phyloP scores from a whole-genome alignment of 2,113 vertebrate species.

The Ardeotis arabs region DNA sequence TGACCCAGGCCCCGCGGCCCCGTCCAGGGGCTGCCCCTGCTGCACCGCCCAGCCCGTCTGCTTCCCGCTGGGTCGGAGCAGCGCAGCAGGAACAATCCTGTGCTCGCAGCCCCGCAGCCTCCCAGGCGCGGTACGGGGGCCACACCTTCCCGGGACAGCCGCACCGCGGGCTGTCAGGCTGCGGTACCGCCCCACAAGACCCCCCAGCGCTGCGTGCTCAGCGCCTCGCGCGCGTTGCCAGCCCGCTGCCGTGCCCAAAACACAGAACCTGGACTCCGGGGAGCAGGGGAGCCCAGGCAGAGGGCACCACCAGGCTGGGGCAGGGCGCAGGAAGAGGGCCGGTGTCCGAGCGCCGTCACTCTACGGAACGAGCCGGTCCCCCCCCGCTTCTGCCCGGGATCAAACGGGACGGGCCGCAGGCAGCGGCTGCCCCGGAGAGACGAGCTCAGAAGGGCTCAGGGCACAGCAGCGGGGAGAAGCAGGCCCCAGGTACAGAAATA shows the following conservation, averaged over 20 bases:
- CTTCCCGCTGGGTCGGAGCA: slow-evolving; percentile 70
- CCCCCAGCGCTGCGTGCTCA: slow-evolving; percentile 67
- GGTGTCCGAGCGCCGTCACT: background rate
- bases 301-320: background rate
- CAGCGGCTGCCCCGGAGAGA: too few species aligned
- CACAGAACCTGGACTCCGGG: background rate
- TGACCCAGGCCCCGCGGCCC: too few species aligned
- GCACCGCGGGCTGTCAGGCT: background rate
- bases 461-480: background rate
- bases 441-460: background rate
- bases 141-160: slow-evolving; percentile 70
- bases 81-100: too few species aligned
- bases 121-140: slow-evolving; percentile 59
- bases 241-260: slow-evolving; percentile 25
- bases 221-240: slow-evolving; percentile 72
- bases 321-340: background rate
- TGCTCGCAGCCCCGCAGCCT: background rate
- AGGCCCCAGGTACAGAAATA: slow-evolving; percentile 41
- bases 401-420: accelerated
- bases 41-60: background rate
- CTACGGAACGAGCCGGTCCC: background rate
- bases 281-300: too few species aligned
- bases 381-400: background rate
- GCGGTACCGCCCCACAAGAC: slow-evolving; percentile 69
- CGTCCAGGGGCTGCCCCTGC: too few species aligned